Conservation (phyloP, 2,113 vertebrate genomes). For the Phrynosoma blainvillii region DNA sequence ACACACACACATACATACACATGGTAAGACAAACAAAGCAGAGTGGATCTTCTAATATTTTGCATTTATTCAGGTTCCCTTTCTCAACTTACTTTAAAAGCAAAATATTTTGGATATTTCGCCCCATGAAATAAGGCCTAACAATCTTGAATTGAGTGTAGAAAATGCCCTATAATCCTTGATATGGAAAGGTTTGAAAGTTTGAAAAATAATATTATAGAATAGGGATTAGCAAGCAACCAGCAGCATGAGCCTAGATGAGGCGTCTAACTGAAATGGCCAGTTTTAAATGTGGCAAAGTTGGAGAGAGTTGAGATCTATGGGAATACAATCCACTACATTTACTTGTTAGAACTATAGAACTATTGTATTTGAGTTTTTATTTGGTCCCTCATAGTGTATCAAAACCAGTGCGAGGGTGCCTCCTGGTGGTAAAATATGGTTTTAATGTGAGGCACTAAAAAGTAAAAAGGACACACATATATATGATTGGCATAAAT, state of each 20-base stretch:
- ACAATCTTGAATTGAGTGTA: neutral
- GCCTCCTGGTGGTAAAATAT: neutral
- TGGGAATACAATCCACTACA: neutral
- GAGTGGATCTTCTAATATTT: neutral
- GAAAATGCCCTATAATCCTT: neutral
- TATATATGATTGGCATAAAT: no score
- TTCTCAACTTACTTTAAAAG: neutral
- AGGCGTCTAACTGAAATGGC: neutral
- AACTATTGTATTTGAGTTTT: no score
- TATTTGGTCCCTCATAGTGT: neutral
- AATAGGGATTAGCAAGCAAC: neutral
- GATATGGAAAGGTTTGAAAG: neutral
- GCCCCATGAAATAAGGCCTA: neutral
- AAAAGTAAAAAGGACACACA: neutral
- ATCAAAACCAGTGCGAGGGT: neutral
- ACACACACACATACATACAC: no score
- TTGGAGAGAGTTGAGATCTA: neutral
- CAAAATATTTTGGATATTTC: neutral
- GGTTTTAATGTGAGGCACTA: neutral
- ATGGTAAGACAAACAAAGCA: neutral
- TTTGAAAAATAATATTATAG: neutral
- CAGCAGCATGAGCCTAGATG: neutral
- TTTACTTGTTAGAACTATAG: neutral
- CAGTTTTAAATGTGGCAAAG: neutral
- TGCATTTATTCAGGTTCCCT: neutral